Evolutionary conservation across 2,113 vertebrate species (phyloP).

Genomic region (Melanotaenia duboulayi): DNA sequence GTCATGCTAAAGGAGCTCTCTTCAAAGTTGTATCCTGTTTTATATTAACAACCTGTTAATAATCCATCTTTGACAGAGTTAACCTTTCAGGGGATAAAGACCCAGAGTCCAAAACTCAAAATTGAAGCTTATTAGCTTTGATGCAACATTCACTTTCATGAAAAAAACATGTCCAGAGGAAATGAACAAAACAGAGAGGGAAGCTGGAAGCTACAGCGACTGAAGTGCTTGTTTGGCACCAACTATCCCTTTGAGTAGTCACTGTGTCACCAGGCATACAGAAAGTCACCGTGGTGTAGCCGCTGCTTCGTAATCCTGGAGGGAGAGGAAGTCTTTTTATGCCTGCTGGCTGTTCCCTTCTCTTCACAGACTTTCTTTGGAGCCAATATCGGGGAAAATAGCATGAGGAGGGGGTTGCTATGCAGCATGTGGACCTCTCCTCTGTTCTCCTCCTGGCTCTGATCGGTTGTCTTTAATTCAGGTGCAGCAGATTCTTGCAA

Average conservation of each 20-base stretch:
- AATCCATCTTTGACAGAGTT: not conserved
- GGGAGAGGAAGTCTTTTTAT: not conserved
- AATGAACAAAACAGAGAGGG: not conserved
- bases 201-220: too few species aligned
- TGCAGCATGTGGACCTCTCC: too few species aligned
- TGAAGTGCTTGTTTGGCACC: not conserved
- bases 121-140: too few species aligned
- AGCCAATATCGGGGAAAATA: too few species aligned
- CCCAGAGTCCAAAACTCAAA: not conserved
- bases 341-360: not conserved
- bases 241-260: not conserved
- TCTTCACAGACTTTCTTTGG: not conserved
- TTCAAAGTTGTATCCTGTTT: not conserved
- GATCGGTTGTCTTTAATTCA: not conserved
- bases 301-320: too few species aligned
- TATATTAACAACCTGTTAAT: not conserved
- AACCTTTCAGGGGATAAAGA: not conserved
- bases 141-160: not conserved
- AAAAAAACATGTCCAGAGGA: conserved; percentile 4
- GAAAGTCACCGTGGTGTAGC: not conserved
- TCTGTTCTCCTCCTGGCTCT: not conserved
- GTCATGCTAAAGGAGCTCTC: not conserved
- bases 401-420: too few species aligned
- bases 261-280: not conserved
- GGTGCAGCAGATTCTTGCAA: not conserved